A percentile compares a stretch with the other conserved stretches of the same genome.
phyloP scores from a whole-genome alignment of 2,888 invertebrate genomes.

The Standfussiana lucernea region DNA sequence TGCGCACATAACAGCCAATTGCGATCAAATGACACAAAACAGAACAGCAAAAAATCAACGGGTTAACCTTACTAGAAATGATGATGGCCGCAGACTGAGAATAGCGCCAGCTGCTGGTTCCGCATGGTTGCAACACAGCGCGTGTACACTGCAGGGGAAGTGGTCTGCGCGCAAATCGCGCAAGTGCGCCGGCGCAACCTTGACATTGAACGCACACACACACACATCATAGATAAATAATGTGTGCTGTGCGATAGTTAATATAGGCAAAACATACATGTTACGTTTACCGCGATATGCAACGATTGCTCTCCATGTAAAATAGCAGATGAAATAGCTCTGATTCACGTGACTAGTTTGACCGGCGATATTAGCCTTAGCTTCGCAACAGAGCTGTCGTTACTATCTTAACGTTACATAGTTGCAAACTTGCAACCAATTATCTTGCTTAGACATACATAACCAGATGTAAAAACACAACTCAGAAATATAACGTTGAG shows the following conservation, averaged over 20 bases:
- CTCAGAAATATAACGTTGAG: background rate
- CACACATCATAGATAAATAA: conserved; percentile 42
- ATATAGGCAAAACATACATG: background rate
- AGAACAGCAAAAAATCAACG: background rate
- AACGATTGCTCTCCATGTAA: conserved; percentile 15
- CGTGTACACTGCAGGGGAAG: background rate
- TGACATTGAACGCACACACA: conserved; percentile 60
- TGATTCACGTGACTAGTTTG: background rate
- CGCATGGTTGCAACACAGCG: conserved; percentile 22
- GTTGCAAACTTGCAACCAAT: background rate
- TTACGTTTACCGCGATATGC: background rate
- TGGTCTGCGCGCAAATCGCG: conserved; percentile 15
- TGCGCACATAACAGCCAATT: background rate
- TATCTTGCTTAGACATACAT: background rate
- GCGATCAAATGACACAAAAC: background rate
- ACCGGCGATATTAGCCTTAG: background rate
- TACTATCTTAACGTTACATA: background rate
- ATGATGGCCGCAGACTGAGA: background rate
- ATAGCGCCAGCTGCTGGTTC: background rate
- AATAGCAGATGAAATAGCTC: conserved; percentile 9
- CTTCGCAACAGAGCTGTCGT: background rate
- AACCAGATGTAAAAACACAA: background rate
- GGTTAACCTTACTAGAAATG: conserved; percentile 35
- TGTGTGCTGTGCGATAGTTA: conserved; percentile 31
- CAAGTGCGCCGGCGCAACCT: conserved; percentile 57